Evolutionary conservation across 2,797 vertebrate species (phyloP).

Genomic region (Darevskia nairensis): DNA sequence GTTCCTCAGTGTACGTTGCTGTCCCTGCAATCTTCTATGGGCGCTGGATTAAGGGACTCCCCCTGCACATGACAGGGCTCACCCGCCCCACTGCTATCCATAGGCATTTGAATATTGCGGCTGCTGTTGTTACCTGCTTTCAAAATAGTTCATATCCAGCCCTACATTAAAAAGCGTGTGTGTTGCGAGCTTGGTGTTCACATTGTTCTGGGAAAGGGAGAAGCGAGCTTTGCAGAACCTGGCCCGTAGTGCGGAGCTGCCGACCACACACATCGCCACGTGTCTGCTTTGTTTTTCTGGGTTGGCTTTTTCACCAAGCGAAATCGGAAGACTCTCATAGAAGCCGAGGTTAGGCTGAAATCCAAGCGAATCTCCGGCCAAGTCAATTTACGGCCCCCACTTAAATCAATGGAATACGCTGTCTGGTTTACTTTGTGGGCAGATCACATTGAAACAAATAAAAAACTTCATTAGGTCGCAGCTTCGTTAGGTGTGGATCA

Average conservation of each 20-base stretch:
- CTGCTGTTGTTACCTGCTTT: too few species aligned
- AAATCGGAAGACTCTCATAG: neutral
- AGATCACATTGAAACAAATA: neutral
- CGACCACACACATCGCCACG: conserved; percentile 20
- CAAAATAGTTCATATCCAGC: too few species aligned
- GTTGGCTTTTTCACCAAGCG: neutral
- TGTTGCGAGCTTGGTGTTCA: too few species aligned
- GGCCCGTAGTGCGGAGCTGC: neutral
- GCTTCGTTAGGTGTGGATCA: neutral
- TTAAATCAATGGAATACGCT: neutral
- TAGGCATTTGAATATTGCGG: too few species aligned
- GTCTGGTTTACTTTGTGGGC: neutral
- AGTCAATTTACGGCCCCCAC: neutral
- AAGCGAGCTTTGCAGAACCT: neutral
- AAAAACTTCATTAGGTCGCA: neutral
- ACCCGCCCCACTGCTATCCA: too few species aligned
- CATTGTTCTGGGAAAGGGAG: too few species aligned
- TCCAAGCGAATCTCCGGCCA: neutral
- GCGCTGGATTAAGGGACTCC: too few species aligned
- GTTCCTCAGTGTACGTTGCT: too few species aligned
- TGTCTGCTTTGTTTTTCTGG: conserved; percentile 27
- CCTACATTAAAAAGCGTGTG: too few species aligned
- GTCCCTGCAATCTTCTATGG: too few species aligned
- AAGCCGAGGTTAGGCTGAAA: neutral
- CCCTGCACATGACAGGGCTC: too few species aligned